Evolutionary conservation across 1,140 invertebrate genomes (phyloP).

Genomic region (Drosophila azteca): DNA sequence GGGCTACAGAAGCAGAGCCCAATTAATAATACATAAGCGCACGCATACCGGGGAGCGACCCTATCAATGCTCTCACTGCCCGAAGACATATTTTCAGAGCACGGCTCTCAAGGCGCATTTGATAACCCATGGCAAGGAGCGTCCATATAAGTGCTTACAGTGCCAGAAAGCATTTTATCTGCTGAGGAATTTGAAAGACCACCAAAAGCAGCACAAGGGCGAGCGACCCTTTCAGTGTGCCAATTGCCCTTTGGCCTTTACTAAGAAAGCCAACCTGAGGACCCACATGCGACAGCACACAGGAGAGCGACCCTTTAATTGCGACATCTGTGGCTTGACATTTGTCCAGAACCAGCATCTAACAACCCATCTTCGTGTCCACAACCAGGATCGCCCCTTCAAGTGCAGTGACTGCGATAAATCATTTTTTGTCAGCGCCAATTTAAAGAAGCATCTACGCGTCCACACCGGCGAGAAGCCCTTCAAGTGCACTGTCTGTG

Average conservation of each 20-base stretch:
- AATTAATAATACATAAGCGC: constrained; percentile 28
- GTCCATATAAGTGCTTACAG: constrained; percentile 29
- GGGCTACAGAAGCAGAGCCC: constrained; percentile 24
- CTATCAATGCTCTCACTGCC: constrained; percentile 25
- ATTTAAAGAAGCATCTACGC: constrained; percentile 46
- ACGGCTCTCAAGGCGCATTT: constrained; percentile 30
- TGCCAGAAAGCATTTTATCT: constrained; percentile 32
- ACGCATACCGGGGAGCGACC: constrained; percentile 46
- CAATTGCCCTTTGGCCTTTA: constrained; percentile 28
- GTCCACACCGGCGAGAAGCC: constrained; percentile 36
- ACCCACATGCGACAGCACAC: constrained; percentile 39
- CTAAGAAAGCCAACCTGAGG: constrained; percentile 36
- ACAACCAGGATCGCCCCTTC: constrained; percentile 41
- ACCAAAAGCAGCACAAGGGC: constrained; percentile 28
- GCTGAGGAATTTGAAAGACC: constrained; percentile 16
- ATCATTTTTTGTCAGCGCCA: constrained; percentile 50
- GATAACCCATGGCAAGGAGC: constrained; percentile 28
- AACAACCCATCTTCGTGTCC: constrained; percentile 31
- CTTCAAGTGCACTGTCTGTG: constrained; percentile 39
- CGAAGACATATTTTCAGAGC: constrained; percentile 30
- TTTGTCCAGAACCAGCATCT: constrained; percentile 44
- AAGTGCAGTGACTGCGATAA: constrained; percentile 49
- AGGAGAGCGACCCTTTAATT: constrained; percentile 37
- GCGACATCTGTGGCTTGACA: constrained; percentile 24
- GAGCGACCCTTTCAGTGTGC: constrained; percentile 32